Percentiles rank a stretch among this genome's conserved stretches.
Evolutionary conservation across 2,113 vertebrate species (phyloP).

Genomic region (Salvelinus fontinalis): DNA sequence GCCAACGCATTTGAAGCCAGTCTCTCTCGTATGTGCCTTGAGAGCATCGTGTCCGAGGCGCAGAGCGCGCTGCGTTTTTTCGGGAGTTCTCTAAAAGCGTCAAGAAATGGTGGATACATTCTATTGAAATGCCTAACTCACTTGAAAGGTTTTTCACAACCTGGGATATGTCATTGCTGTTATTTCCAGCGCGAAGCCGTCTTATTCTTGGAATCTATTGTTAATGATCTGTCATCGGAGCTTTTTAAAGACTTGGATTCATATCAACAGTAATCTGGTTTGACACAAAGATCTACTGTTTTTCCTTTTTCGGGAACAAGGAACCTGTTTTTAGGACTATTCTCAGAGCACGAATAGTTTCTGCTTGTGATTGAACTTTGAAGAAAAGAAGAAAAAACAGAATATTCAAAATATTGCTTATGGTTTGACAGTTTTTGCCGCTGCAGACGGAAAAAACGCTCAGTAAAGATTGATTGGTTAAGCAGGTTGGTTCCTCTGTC

Average conservation of each 20-base stretch:
- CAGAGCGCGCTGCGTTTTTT: conserved; percentile 66
- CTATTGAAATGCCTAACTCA: neutral
- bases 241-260: conserved; percentile 65
- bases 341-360: conserved; percentile 32
- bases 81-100: conserved; percentile 53
- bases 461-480: conserved; percentile 63
- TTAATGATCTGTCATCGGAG: conserved; percentile 72
- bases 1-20: conserved; percentile 44
- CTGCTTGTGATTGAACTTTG: conserved; percentile 50
- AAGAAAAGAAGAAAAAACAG: conserved; percentile 52
- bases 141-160: conserved; percentile 22
- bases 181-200: conserved; percentile 51
- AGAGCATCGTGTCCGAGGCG: conserved; percentile 68
- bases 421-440: conserved; percentile 51
- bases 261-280: conserved; percentile 48
- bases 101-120: conserved; percentile 67
- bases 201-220: conserved; percentile 72
- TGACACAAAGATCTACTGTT: conserved; percentile 61
- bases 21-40: conserved; percentile 66
- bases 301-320: conserved; percentile 22
- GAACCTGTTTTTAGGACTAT: conserved; percentile 38
- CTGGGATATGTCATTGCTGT: conserved; percentile 64
- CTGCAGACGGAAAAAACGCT: conserved; percentile 48
- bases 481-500: conserved; percentile 59
- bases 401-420: conserved; percentile 25